Evolutionary conservation across 1,140 invertebrate species (phyloP), one percentile per base, ranked within the genome.

Genomic region (Drosophila carrolli): DNA sequence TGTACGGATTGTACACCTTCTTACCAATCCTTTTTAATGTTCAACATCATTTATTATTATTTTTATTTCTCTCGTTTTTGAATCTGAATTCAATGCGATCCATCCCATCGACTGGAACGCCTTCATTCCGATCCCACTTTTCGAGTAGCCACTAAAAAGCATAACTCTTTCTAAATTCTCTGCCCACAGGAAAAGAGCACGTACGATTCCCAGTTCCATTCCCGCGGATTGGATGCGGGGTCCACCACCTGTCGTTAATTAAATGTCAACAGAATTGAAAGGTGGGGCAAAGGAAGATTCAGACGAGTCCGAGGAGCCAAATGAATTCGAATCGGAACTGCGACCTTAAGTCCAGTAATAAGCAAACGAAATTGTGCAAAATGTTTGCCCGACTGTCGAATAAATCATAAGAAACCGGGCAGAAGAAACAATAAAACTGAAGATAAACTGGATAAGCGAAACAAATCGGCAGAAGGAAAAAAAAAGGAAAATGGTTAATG

Each of bases 231-330:
- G 55, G 23, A 46, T 10, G 16, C 60, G 35, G 43, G n/a, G 60
- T 32, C 80, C 56, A 60, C 61, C 82, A 88, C 83, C 82, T 86
- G 82, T 65, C 79, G 66, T 83, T 88, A 88, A 88, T 88, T 88
- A 88, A 88, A 88, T 88, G 83, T 88, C 83, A 88, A 86, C 83
- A 86, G 78, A 68, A 59, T 44, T 43, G 37, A 66, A 55, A 60
- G 38, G 54, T 11, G 48, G 58, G 53, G 32, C 23, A 2, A 47
- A 46, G 35, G 59, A 53, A 7, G 67, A 81, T 44, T 51, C 61
- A 72, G 85, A 67, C 50, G 37, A 68, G 19, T 41, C 44, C 23
- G 58, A 60, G 27, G 48, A 51, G 29, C 48, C 48, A 32, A 51
- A 51, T 51, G 48, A 51, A 32, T 51, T 29, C 27, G 27, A 51